phyloP scores from a whole-genome alignment of 1,140 invertebrate species.

The Leptopilina clavipes region DNA sequence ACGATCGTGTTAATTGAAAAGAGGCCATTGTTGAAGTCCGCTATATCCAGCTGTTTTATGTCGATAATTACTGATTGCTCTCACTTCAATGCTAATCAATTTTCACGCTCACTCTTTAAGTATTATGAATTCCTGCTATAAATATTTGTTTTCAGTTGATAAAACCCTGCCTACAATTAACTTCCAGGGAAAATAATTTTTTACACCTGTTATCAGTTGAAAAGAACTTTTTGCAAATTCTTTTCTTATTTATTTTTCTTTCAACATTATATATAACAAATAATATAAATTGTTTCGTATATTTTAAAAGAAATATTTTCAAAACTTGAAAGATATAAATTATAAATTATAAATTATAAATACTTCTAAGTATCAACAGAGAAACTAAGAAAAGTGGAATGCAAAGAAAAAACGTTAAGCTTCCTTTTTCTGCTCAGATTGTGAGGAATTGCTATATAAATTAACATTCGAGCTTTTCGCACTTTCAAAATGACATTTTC shows the following conservation, averaged over 20 bases:
- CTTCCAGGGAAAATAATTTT: too few species aligned
- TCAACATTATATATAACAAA: too few species aligned
- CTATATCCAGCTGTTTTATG: background rate
- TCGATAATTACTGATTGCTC: slow-evolving; percentile 21
- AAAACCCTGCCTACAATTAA: background rate
- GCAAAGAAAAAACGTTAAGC: background rate
- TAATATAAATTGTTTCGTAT: too few species aligned
- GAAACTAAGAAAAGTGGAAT: slow-evolving; percentile 3
- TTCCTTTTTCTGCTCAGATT: background rate
- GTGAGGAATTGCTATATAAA: background rate
- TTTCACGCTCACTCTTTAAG: slow-evolving; percentile 25
- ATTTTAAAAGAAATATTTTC: too few species aligned
- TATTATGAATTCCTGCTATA: background rate
- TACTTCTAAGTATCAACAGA: background rate
- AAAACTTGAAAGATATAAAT: background rate
- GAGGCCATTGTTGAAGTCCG: background rate
- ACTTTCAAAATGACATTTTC: background rate
- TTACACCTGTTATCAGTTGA: background rate
- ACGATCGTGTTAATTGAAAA: slow-evolving; percentile 31
- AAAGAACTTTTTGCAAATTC: background rate
- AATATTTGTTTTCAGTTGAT: slow-evolving; percentile 9
- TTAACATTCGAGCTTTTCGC: slow-evolving; percentile 17
- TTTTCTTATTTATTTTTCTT: background rate
- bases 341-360: background rate
- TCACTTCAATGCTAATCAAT: slow-evolving; percentile 11